phyloP scores from a whole-genome alignment of 2,888 invertebrate genomes.

The Tiliacea citrago region DNA sequence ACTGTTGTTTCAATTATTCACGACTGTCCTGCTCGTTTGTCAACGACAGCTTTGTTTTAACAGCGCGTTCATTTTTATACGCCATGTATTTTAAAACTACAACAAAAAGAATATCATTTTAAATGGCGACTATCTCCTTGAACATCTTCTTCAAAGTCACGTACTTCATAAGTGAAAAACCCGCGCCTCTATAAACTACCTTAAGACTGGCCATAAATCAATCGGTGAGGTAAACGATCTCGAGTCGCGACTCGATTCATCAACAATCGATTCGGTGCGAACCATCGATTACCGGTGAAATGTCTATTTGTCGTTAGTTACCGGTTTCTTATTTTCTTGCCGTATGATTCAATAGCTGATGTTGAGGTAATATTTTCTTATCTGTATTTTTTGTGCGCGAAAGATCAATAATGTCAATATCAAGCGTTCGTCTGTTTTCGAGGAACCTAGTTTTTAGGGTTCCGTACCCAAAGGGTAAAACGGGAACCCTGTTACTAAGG shows the following conservation, averaged over 20 bases:
- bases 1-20: conserved; percentile 42
- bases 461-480: no score
- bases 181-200: conserved; percentile 63
- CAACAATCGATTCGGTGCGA: conserved; percentile 61
- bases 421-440: conserved; percentile 24
- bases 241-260: conserved; percentile 69
- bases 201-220: conserved; percentile 67
- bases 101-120: conserved; percentile 29
- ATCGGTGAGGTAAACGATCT: conserved; percentile 61
- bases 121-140: conserved; percentile 32
- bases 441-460: neutral
- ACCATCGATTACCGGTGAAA: conserved; percentile 60
- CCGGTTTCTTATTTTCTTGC: conserved; percentile 55
- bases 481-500: no score
- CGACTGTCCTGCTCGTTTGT: conserved; percentile 51
- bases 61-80: conserved; percentile 33
- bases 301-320: conserved; percentile 62
- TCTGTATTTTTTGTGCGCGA: conserved; percentile 44
- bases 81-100: conserved; percentile 37
- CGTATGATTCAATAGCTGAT: conserved; percentile 34
- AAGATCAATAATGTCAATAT: conserved; percentile 11
- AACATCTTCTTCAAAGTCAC: conserved; percentile 54
- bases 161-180: conserved; percentile 66
- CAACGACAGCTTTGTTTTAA: conserved; percentile 56
- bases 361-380: conserved; percentile 35